Conservation (phyloP, 2,113 vertebrate genomes). For the Hucho hucho region DNA sequence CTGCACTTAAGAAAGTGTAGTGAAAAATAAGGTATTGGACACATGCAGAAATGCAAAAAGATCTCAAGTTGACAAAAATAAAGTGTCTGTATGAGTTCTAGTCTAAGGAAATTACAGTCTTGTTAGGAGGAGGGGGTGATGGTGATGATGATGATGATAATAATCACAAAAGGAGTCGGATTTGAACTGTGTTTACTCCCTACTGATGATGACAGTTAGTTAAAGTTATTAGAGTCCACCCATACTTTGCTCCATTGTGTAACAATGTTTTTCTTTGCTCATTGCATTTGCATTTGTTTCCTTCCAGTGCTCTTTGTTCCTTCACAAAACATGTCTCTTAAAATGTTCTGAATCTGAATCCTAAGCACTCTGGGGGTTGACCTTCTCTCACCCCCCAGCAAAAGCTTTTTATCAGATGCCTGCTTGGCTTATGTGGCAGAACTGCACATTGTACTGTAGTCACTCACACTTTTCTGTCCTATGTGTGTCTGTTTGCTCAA, state of each 20-base stretch:
- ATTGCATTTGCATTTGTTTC: constrained; percentile 53
- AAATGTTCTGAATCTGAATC: too few species aligned
- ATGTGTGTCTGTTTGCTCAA: background rate
- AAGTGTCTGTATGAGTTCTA: background rate
- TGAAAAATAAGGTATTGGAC: background rate
- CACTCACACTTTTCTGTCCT: constrained; percentile 13
- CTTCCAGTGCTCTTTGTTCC: constrained; percentile 67
- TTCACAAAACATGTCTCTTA: constrained; percentile 50
- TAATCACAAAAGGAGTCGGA: too few species aligned
- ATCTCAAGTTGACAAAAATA: constrained; percentile 19
- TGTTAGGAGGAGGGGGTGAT: too few species aligned
- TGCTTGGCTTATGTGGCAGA: constrained; percentile 31
- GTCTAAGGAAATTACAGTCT: background rate
- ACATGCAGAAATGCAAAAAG: background rate
- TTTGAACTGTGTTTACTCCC: background rate
- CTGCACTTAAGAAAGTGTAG: constrained; percentile 4
- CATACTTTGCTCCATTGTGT: constrained; percentile 33
- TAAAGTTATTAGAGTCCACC: background rate
- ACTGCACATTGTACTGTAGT: constrained; percentile 35
- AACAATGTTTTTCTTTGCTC: constrained; percentile 52
- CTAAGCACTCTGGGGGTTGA: constrained; percentile 53
- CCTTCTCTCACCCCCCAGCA: constrained; percentile 48
- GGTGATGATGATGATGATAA: too few species aligned
- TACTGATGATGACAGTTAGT: background rate
- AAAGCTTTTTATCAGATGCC: constrained; percentile 47